Evolutionary conservation across 1,140 invertebrate genomes (phyloP).

Genomic region (Camponotus pennsylvanicus): DNA sequence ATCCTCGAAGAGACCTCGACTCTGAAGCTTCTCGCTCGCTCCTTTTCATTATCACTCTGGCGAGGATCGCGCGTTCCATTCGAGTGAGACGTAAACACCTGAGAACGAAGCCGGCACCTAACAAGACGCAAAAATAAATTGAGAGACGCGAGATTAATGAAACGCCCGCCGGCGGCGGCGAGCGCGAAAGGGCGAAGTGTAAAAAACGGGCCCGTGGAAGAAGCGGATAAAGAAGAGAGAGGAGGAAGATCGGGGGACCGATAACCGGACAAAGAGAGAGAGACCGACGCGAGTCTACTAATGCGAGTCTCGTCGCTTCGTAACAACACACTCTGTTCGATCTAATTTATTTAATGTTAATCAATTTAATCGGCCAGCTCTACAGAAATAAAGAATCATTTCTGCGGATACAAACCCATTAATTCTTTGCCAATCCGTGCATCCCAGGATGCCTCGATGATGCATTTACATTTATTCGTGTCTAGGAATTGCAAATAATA

Average conservation of each 20-base stretch:
- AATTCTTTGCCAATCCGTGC: constrained; percentile 8
- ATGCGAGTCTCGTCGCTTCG: constrained; percentile 27
- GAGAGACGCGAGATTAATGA: constrained; percentile 86
- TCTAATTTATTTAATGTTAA: constrained; percentile 85
- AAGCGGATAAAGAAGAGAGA: constrained; percentile 63
- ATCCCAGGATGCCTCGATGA: not conserved
- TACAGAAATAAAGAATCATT: constrained; percentile 24
- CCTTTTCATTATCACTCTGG: constrained; percentile 73
- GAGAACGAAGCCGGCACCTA: constrained; percentile 78
- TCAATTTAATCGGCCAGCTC: constrained; percentile 75
- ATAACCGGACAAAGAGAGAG: constrained; percentile 34
- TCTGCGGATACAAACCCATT: constrained; percentile 18
- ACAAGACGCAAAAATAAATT: constrained; percentile 86
- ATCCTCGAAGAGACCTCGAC: constrained; percentile 16
- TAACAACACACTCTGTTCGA: constrained; percentile 57
- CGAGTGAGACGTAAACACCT: constrained; percentile 81
- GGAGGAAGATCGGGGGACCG: constrained; percentile 33
- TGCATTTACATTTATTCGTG: constrained; percentile 15
- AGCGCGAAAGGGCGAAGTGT: constrained; percentile 80
- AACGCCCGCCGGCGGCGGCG: constrained; percentile 83
- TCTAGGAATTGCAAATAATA: not conserved
- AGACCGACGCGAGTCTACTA: constrained; percentile 39
- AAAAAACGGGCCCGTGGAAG: constrained; percentile 76
- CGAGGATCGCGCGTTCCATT: constrained; percentile 74
- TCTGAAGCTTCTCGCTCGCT: constrained; percentile 41